Conservation (phyloP, 1,140 invertebrate genomes). For the Hesperophylax magnus region DNA sequence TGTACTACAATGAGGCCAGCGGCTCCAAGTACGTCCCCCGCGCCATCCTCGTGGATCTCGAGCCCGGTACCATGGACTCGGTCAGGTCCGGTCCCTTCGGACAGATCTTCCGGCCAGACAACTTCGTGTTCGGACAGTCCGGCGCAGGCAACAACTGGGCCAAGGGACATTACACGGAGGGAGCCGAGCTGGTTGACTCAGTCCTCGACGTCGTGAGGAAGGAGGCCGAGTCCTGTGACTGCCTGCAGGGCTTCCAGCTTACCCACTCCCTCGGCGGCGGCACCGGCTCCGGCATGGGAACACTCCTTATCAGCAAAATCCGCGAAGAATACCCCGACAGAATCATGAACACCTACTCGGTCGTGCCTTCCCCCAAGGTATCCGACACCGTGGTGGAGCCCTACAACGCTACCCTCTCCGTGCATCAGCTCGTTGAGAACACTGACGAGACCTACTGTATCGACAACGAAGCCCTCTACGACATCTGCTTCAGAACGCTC, state of each 20-base stretch:
- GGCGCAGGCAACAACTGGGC: conserved; percentile 90
- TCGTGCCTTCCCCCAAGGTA: conserved; percentile 85
- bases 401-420: conserved; percentile 83
- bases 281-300: conserved; percentile 87
- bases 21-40: conserved; percentile 93
- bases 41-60: conserved; percentile 91
- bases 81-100: conserved; percentile 90
- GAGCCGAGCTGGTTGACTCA: conserved; percentile 81
- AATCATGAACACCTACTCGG: conserved; percentile 90
- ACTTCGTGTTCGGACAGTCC: conserved; percentile 89
- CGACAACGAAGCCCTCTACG: conserved; percentile 86
- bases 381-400: conserved; percentile 85
- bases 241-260: conserved; percentile 83
- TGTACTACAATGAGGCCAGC: conserved; percentile 89
- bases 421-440: conserved; percentile 87
- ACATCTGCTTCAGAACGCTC: conserved; percentile 85
- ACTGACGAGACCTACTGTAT: conserved; percentile 88
- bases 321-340: conserved; percentile 86
- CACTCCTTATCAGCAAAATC: conserved; percentile 83
- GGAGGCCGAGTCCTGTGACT: conserved; percentile 84
- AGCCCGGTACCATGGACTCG: conserved; percentile 96
- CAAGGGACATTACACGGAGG: conserved; percentile 91
- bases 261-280: conserved; percentile 84
- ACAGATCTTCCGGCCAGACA: conserved; percentile 89
- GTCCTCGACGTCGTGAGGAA: conserved; percentile 87